Evolutionary conservation across 2,113 vertebrate genomes (phyloP).

Genomic region (Muntiacus muntjak): DNA sequence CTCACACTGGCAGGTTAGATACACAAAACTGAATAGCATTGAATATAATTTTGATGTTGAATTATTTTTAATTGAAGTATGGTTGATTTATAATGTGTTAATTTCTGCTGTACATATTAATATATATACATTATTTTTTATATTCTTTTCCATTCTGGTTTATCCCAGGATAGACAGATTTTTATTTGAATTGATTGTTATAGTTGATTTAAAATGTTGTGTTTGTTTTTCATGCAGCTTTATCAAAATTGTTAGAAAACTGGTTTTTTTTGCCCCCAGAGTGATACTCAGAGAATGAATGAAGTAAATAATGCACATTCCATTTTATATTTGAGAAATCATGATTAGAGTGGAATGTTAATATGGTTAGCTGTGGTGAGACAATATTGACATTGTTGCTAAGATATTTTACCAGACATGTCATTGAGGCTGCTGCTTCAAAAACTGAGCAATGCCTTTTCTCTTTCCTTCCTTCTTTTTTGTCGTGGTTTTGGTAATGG

Average conservation of each 20-base stretch:
- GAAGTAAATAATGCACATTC: constrained; percentile 32
- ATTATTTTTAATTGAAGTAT: background rate
- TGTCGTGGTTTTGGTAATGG: background rate
- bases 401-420: constrained; percentile 57
- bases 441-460: constrained; percentile 16
- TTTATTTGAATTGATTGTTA: background rate
- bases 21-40: background rate
- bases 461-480: background rate
- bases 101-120: background rate
- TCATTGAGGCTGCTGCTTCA: constrained; percentile 59
- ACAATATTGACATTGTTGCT: constrained; percentile 74
- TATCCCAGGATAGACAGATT: background rate
- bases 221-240: background rate
- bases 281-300: constrained; percentile 27
- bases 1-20: background rate
- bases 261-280: background rate
- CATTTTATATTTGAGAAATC: constrained; percentile 53
- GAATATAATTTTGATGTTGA: constrained; percentile 31
- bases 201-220: background rate
- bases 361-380: constrained; percentile 46
- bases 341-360: constrained; percentile 65
- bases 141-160: background rate
- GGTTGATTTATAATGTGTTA: background rate
- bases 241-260: background rate
- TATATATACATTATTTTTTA: background rate